Base-by-base conservation (phyloP, 1,140 invertebrate genomes). In the Hylaeus volcanicus region DNA sequence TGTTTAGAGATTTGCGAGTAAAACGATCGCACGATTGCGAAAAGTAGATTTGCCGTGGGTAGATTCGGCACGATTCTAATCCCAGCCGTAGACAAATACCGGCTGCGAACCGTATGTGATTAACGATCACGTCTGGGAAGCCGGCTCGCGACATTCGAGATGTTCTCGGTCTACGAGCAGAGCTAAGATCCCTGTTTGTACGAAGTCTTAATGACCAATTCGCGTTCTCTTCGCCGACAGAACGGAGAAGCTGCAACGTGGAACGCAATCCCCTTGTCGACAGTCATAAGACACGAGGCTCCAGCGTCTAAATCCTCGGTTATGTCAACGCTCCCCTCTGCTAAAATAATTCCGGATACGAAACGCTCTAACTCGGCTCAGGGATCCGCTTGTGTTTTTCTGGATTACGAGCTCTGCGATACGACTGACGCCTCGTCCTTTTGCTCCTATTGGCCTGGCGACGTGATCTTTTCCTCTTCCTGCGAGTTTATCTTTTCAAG, bases 171-270 rank as follows among this genome's bases (percentile, higher is more conserved):
- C 66, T 70, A 48, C 9, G 11, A 55, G 72, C 60, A 12, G 45
- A 70, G 55, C 66, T 71, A 72, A 71, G 58, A 78, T 78, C 75
- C 45, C 56, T 78, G 75, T 78, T 78, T 78, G 75, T 72, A 72
- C 58, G 75, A 72, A 78, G 68, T 78, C 75, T 78, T 78, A 78
- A 78, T 63, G 75, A 78, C 75, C 75, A 78, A 78, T 78, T 78
- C 75, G 68, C 75, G 75, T 78, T 72, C 66, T 39, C 9, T n/a
- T 2, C 56, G 45, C 45, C 12, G 45, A 43, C 56, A 61, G 66
- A 60, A 70, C 66, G 75, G 43, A 41, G 55, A 39, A 9, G n/a
- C 65, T 39, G 55, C 37, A 15, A 26, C 5, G 43, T 14, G 75
- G 58, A 72, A 72, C 74, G 74, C 65, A 63, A 78, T 78, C 68